These are phyloP conservation scores for Arge pagana DNA, from an alignment of 2,888 invertebrate genomes.

Conservation along the genomic window DNA sequence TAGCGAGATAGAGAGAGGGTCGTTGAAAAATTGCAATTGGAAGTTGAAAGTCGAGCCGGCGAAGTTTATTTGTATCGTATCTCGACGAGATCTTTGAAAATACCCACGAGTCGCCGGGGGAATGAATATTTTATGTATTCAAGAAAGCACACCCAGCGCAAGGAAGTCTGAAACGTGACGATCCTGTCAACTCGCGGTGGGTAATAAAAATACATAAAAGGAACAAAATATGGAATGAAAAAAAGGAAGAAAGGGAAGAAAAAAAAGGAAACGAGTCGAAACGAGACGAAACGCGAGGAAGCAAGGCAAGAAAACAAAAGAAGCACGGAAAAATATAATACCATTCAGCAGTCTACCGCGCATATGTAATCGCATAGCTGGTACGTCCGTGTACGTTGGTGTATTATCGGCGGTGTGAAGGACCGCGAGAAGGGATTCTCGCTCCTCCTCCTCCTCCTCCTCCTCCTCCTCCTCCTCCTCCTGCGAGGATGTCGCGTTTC, in stretches of 20 bases:
- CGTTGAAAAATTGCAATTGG: too few relatives aligned
- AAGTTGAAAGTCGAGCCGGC: too few relatives aligned
- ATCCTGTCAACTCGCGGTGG: constrained; percentile 42
- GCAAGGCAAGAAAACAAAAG: not conserved
- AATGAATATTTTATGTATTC: constrained; percentile 43
- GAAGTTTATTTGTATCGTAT: too few relatives aligned
- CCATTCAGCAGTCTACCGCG: constrained; percentile 16
- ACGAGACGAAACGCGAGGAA: not conserved
- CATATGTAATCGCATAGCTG: constrained; percentile 10
- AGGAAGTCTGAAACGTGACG: constrained; percentile 56
- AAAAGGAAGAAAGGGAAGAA: not conserved
- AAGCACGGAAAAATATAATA: not conserved
- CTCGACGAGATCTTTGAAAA: too few relatives aligned
- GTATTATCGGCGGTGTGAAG: not conserved
- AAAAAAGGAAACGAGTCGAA: not conserved
- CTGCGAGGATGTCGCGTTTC: not conserved
- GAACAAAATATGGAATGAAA: not conserved
- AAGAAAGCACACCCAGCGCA: constrained; percentile 35
- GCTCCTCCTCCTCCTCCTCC: too few relatives aligned
- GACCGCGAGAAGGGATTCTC: constrained; percentile 2
- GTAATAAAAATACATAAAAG: constrained; percentile 7
- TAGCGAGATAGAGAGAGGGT: too few relatives aligned
- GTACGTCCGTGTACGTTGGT: constrained; percentile 8
- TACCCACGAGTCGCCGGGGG: too few relatives aligned
- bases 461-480: too few relatives aligned